Evolutionary conservation across 2,797 vertebrate species (phyloP), one percentile per base, ranked within the genome.

Genomic region (Melanotaenia nigrans): DNA sequence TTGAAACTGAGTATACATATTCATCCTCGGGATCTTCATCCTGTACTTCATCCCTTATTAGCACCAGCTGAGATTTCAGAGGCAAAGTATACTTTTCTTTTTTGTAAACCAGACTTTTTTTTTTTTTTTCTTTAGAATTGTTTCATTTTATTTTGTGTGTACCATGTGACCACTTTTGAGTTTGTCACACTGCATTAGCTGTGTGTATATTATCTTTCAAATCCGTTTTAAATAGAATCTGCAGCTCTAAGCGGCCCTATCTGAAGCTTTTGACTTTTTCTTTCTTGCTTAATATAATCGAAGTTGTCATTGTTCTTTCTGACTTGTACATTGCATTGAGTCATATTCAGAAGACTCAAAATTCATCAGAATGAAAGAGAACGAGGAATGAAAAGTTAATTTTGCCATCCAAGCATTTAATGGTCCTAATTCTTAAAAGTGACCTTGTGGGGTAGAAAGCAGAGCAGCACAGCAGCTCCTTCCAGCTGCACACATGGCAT

Each of bases 401-500:
- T 93, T 95, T 92, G 92, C 94, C 92, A 92, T 95, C 93, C 90
- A 94, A 93, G 95, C 95, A 94, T 96, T 96, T 94, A 94, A 94
- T 94, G 95, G 93, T 94, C 90, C 85, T 92, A 93, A 92, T 97
- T 96, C 95, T 96, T 95, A 96, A 96, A 96, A 96, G 96, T 99
- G 97, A 99, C 97, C 97, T 99, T 99, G 97, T 94, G 94, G 95
- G 95, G 91, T 95, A 92, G 93, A 93, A 93, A 93, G 94, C 92
- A 94, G 94, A 86, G 84, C 87, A 83, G 91, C 92, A 81, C 92
- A 96, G 96, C 95, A 96, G 96, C 96, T 95, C 96, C 96, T 95
- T 97, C 96, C 96, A 98, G 97, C 96, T 98, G 97, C 95, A 97
- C 95, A 96, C 96, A 96, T 96, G 96, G 96, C 95, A 96, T 96